Conservation (phyloP, 1,140 invertebrate species). For the Doryteuthis pealeii region DNA sequence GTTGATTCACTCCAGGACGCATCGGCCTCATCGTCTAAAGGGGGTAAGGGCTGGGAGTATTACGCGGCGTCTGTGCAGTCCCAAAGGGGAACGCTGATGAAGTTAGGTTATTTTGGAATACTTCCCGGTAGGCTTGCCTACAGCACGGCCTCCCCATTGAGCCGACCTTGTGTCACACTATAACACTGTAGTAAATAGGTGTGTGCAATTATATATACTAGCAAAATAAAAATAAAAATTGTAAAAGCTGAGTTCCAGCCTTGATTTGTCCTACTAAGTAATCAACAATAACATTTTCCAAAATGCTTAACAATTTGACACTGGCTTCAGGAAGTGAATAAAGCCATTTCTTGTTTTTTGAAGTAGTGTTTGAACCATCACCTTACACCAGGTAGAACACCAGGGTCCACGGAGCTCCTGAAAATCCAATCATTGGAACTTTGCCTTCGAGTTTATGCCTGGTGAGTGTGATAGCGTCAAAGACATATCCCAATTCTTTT, state of each 20-base stretch:
- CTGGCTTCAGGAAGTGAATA: conserved; percentile 79
- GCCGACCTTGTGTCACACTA: no score
- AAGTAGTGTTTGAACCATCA: conserved; percentile 77
- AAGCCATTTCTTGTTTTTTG: conserved; percentile 89
- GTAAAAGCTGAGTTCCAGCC: conserved; percentile 65
- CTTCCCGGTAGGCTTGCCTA: no score
- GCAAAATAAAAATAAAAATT: no score
- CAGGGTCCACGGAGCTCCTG: conserved; percentile 93
- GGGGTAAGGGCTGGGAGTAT: no score
- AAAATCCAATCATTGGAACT: conserved; percentile 92
- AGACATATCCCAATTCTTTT: conserved; percentile 82
- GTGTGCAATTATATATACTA: no score
- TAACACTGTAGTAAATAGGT: no score
- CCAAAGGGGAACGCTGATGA: no score
- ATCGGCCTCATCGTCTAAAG: no score
- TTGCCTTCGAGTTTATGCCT: conserved; percentile 84
- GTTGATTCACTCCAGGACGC: no score
- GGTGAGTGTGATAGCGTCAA: conserved; percentile 90
- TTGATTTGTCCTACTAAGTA: conserved; percentile 83
- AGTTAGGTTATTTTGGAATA: no score
- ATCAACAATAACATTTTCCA: conserved; percentile 83
- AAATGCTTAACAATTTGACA: conserved; percentile 73
- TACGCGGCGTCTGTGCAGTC: no score
- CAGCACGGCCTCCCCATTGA: no score
- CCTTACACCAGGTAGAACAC: conserved; percentile 99